A percentile compares a stretch with the other conserved stretches of the same genome.
Evolutionary conservation across 2,888 invertebrate genomes (phyloP).

Genomic region (Cataglyphis altisquamis): DNA sequence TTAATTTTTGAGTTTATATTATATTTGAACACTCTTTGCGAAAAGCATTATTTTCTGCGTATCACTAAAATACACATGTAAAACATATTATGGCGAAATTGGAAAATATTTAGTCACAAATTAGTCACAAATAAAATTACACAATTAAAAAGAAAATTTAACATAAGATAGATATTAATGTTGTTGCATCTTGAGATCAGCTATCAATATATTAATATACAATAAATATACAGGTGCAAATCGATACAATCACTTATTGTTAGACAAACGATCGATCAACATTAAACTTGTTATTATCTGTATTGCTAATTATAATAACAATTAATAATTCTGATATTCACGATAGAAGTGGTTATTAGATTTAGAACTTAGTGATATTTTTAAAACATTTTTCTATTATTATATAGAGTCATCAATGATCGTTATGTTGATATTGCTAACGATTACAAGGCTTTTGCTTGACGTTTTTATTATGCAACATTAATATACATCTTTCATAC

Average conservation of each 20-base stretch:
- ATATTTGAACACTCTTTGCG: not conserved
- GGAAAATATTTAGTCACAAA: not conserved
- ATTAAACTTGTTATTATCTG: not conserved
- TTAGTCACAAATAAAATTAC: not conserved
- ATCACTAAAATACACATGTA: not conserved
- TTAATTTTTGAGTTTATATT: not conserved
- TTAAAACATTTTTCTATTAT: not conserved
- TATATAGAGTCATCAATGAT: not conserved
- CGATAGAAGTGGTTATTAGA: not conserved
- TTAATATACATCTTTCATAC: conserved; percentile 41
- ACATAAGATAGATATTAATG: no score
- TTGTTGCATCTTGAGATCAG: not conserved
- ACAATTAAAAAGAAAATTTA: not conserved
- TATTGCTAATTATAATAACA: not conserved
- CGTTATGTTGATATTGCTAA: conserved; percentile 9
- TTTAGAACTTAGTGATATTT: no score
- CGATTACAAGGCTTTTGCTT: conserved; percentile 37
- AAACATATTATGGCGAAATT: not conserved
- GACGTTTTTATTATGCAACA: conserved; percentile 45
- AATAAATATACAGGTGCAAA: not conserved
- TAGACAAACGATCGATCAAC: not conserved
- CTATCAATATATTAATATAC: not conserved
- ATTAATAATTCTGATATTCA: not conserved
- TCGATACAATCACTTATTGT: not conserved
- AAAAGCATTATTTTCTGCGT: not conserved